A percentile compares a stretch with the other conserved stretches of the same genome.
phyloP scores from a whole-genome alignment of 2,797 vertebrate genomes.

The Crax fasciolata region DNA sequence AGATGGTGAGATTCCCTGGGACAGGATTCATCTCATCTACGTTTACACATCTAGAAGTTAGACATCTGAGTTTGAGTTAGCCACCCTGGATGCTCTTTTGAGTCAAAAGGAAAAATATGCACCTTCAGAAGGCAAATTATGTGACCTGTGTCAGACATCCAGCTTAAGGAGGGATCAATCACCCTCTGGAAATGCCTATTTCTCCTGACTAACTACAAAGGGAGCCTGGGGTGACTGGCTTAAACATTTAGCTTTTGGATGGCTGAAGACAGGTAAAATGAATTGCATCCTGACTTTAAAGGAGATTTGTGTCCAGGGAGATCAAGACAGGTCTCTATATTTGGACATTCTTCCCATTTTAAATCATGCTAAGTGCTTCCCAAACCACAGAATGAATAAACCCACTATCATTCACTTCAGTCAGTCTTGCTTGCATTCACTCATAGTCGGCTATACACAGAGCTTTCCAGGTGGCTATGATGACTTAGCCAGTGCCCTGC shows the following conservation, averaged over 20 bases:
- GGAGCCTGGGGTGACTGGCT: background rate
- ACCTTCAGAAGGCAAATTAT: slow-evolving; percentile 34
- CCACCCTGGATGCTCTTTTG: background rate
- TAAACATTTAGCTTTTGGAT: slow-evolving; percentile 44
- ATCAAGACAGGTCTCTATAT: slow-evolving; percentile 44
- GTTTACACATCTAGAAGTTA: background rate
- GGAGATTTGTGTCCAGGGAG: slow-evolving; percentile 59
- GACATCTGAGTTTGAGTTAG: background rate
- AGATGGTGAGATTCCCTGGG: background rate
- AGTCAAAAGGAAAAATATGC: background rate
- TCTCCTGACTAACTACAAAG: slow-evolving; percentile 6
- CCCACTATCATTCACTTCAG: background rate
- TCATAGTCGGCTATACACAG: background rate
- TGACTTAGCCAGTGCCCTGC: background rate
- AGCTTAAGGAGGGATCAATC: slow-evolving; percentile 36
- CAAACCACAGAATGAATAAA: background rate
- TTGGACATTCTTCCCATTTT: slow-evolving; percentile 54
- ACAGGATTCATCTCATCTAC: background rate
- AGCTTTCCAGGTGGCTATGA: background rate
- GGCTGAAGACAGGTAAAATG: slow-evolving; percentile 44
- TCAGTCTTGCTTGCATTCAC: background rate
- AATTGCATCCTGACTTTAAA: slow-evolving; percentile 52
- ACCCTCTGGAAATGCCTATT: slow-evolving; percentile 39
- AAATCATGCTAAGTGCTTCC: slow-evolving; percentile 58
- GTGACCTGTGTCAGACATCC: background rate